Conservation (phyloP, 1,140 invertebrate species). For the Cotesia typhae region DNA sequence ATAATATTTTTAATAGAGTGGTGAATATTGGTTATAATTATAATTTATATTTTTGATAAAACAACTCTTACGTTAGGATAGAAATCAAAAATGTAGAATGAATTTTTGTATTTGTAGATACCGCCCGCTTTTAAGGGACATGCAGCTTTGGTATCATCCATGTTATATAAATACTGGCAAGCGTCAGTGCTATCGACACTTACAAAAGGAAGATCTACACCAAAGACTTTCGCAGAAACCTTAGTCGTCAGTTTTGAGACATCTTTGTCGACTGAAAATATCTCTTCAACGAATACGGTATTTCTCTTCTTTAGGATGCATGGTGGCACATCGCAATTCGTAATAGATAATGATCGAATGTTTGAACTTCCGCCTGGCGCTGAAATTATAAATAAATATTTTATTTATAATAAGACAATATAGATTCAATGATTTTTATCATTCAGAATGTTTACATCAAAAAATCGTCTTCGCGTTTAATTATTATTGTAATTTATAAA, state of each 20-base stretch:
- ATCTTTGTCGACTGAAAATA: conserved; percentile 68
- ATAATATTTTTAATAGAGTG: no score
- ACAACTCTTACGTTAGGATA: conserved; percentile 71
- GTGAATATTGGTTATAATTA: no score
- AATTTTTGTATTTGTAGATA: conserved; percentile 75
- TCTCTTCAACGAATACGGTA: conserved; percentile 65
- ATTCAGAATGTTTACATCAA: no score
- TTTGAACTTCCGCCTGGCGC: no score
- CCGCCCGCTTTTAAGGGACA: conserved; percentile 74
- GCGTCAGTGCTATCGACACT: conserved; percentile 78
- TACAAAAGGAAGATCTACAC: conserved; percentile 75
- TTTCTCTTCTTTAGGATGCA: conserved; percentile 73
- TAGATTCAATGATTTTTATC: no score
- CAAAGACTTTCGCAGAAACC: conserved; percentile 70
- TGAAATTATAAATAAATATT: no score
- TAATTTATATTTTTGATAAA: not conserved
- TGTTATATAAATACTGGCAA: conserved; percentile 71
- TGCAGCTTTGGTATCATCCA: conserved; percentile 66
- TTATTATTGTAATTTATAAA: no score
- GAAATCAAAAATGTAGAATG: conserved; percentile 71
- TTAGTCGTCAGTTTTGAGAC: conserved; percentile 63
- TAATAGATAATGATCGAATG: no score
- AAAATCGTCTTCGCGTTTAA: no score
- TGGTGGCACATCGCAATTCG: conserved; percentile 52
- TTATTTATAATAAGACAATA: no score